phyloP scores from a whole-genome alignment of 2,113 vertebrate species.

The Motacilla tschutschensis region DNA sequence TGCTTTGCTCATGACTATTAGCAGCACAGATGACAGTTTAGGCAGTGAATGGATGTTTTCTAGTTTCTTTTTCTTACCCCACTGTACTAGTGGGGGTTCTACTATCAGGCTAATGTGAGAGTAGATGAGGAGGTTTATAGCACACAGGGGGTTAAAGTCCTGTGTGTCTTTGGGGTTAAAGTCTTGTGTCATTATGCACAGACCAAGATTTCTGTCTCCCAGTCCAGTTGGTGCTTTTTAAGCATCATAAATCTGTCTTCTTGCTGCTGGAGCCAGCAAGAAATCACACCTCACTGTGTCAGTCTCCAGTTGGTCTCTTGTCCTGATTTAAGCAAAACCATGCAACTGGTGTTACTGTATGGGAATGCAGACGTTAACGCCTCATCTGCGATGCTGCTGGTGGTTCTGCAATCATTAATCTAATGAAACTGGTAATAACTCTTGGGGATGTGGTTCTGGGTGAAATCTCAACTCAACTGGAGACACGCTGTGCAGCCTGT shows the following conservation, averaged over 20 bases:
- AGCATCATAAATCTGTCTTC: slow-evolving; percentile 19
- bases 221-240: slow-evolving; percentile 13
- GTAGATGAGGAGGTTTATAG: not conserved
- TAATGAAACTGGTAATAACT: slow-evolving; percentile 50
- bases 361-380: not conserved
- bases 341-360: slow-evolving; percentile 47
- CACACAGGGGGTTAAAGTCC: not conserved
- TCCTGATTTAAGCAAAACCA: slow-evolving; percentile 41
- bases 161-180: not conserved
- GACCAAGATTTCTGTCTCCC: slow-evolving; percentile 44
- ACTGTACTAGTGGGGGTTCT: not conserved
- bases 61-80: not conserved
- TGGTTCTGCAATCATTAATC: slow-evolving; percentile 50
- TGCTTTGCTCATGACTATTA: slow-evolving; percentile 39
- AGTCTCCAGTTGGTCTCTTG: slow-evolving; percentile 13
- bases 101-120: not conserved
- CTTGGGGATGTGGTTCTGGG: slow-evolving; percentile 46
- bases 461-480: slow-evolving; percentile 47
- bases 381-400: slow-evolving; percentile 46
- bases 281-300: not conserved
- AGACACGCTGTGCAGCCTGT: slow-evolving; percentile 1
- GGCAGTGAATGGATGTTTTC: slow-evolving; percentile 27
- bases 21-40: slow-evolving; percentile 47
- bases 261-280: slow-evolving; percentile 2
- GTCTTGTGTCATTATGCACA: not conserved